Percentiles rank a stretch among this genome's conserved stretches.
Evolutionary conservation across 2,888 invertebrate species (phyloP).

Genomic region (Cecidostiba fungosa): DNA sequence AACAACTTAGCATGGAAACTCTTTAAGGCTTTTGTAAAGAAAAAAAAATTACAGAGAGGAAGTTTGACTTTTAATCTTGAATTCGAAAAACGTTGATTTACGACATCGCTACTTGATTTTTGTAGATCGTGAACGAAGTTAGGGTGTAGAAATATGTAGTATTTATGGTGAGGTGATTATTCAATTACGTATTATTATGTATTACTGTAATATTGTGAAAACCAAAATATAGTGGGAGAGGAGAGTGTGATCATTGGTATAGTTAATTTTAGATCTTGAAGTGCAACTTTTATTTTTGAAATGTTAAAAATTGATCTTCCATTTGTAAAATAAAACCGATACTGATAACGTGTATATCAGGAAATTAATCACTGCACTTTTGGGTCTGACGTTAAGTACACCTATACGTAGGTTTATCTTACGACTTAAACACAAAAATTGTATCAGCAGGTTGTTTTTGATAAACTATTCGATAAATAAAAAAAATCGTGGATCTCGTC

Average conservation of each 20-base stretch:
- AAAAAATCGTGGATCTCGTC: not conserved
- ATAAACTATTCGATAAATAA: not conserved
- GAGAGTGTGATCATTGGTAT: slow-evolving; percentile 13
- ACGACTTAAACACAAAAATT: slow-evolving; percentile 15
- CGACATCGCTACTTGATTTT: slow-evolving; percentile 19
- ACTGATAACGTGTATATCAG: not conserved
- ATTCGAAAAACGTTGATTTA: slow-evolving; percentile 40
- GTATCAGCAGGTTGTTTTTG: not conserved
- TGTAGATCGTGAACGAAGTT: slow-evolving; percentile 14
- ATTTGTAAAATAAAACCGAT: not conserved
- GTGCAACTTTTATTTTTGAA: slow-evolving; percentile 28
- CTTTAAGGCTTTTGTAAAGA: slow-evolving; percentile 59
- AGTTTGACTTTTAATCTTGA: slow-evolving; percentile 67
- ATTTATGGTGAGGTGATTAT: slow-evolving; percentile 22
- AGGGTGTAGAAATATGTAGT: not conserved
- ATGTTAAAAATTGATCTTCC: not conserved
- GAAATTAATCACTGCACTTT: slow-evolving; percentile 29
- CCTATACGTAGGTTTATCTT: not conserved
- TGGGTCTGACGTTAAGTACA: slow-evolving; percentile 13
- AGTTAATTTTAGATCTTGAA: slow-evolving; percentile 36
- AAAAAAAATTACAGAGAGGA: slow-evolving; percentile 68
- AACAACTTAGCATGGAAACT: slow-evolving; percentile 70
- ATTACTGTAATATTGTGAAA: slow-evolving; percentile 11
- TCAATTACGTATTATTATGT: no score
- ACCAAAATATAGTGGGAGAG: not conserved